Base-by-base conservation (phyloP, 2,113 vertebrate genomes). In the Notechis scutatus region DNA sequence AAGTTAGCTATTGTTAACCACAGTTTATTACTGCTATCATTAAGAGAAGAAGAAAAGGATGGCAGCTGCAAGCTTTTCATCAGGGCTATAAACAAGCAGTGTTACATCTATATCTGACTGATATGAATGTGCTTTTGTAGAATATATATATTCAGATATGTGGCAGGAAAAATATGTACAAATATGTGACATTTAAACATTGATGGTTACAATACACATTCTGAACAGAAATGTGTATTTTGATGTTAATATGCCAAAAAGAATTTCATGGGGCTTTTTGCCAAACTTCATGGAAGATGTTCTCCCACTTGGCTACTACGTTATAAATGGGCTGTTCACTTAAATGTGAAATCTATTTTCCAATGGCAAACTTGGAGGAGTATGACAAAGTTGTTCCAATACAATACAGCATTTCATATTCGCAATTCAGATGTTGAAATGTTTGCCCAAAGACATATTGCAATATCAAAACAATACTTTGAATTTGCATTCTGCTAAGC, bases 341-440 rank as follows among this genome's bases (percentile, higher is more conserved):
- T 93, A 93, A 59, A 93, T 90, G 47, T 86, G 86, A 64, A 90
- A 87, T 74, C 81, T 90, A 87, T 90, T 93, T 90, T 86, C 81
- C 55, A 87, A 45, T 64, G 47, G 61, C 92, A 93, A 57, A 87
- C 54, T 81, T 90, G 24, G 64, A 87, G 39, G 55, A 81, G 45
- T 52, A 64, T 87, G 92, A 56, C 81, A 93, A 90, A 87, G 81
- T 54, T 87, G 55, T 90, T 93, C 74, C 89, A 64, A 47, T 64
- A 34, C 45, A 86, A n/a, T 18, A 93, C 55, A 93, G 89, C 89
- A 61, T 90, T 90, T 90, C 45, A 86, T 52, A 93, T 90, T 86
- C 86, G 87, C 88, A 93, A 87, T 87, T 87, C 47, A 93, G 86
- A 90, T 64, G 5, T 15, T 90, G 61, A 20, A 26, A 47, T 86